Conservation (phyloP, 2,888 invertebrate species). For the Drosophila cracens region DNA sequence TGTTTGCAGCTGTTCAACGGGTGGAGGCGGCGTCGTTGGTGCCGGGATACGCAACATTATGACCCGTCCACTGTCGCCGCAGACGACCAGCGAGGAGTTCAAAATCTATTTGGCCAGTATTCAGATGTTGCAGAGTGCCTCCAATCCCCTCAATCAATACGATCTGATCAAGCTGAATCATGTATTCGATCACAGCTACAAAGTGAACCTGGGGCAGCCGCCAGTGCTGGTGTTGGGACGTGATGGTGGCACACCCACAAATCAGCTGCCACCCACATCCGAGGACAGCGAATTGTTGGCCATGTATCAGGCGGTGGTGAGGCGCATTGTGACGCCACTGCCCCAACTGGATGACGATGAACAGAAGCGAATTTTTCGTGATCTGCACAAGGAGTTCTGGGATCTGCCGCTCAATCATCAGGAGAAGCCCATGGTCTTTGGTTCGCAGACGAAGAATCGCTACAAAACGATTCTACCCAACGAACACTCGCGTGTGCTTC, state of each 20-base stretch:
- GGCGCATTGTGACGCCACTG: conserved; percentile 54
- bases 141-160: conserved; percentile 87
- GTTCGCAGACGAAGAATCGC: conserved; percentile 95
- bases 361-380: conserved; percentile 88
- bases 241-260: conserved; percentile 73
- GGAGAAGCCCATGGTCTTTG: conserved; percentile 94
- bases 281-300: conserved; percentile 79
- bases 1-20: conserved; percentile 83
- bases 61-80: conserved; percentile 88
- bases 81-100: conserved; percentile 89
- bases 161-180: conserved; percentile 87
- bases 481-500: conserved; percentile 92
- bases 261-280: conserved; percentile 70
- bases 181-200: conserved; percentile 86
- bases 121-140: conserved; percentile 90
- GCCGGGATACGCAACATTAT: conserved; percentile 86
- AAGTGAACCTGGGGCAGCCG: conserved; percentile 65
- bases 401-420: conserved; percentile 96
- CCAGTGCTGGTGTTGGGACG: conserved; percentile 58
- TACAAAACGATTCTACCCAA: conserved; percentile 96
- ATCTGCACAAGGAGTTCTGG: conserved; percentile 96
- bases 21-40: conserved; percentile 32
- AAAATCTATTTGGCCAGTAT: conserved; percentile 90
- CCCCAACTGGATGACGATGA: conserved; percentile 87
- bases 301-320: conserved; percentile 72